Conservation (phyloP, 2,797 vertebrate species). For the Scolopax bukidnonensis region DNA sequence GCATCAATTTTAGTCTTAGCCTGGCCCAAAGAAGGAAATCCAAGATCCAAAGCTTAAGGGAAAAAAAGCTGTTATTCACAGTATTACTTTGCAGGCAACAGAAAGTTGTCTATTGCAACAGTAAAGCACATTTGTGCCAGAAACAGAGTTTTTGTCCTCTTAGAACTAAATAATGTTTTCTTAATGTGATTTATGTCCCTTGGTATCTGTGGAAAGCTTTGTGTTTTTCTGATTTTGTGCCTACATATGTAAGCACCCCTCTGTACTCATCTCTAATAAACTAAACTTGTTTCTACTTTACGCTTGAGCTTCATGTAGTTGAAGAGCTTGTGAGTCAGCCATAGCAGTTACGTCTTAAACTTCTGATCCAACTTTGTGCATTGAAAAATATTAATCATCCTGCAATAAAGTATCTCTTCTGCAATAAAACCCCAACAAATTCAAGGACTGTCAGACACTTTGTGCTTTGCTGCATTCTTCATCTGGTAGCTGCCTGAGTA, state of each 20-base stretch:
- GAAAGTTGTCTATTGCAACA: not conserved
- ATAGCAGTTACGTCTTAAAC: not conserved
- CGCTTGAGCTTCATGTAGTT: not conserved
- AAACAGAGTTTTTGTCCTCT: not conserved
- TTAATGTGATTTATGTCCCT: not conserved
- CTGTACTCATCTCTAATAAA: not conserved
- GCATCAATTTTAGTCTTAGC: not conserved
- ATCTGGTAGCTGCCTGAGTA: not conserved
- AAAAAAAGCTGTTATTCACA: not conserved
- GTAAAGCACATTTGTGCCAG: not conserved
- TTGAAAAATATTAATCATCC: not conserved
- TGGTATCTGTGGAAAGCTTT: not conserved
- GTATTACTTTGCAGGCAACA: not conserved
- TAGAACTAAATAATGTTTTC: not conserved
- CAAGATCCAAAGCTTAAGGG: not conserved
- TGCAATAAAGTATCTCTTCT: not conserved
- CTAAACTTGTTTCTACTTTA: not conserved
- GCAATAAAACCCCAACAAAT: not conserved
- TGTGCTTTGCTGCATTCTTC: not conserved
- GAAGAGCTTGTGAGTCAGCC: not conserved
- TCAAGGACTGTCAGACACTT: not conserved
- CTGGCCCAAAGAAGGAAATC: not conserved
- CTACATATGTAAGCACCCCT: not conserved
- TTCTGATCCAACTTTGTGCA: not conserved
- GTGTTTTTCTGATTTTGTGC: not conserved